Conservation (phyloP, 2,888 invertebrate species). For the Zygaena filipendulae region DNA sequence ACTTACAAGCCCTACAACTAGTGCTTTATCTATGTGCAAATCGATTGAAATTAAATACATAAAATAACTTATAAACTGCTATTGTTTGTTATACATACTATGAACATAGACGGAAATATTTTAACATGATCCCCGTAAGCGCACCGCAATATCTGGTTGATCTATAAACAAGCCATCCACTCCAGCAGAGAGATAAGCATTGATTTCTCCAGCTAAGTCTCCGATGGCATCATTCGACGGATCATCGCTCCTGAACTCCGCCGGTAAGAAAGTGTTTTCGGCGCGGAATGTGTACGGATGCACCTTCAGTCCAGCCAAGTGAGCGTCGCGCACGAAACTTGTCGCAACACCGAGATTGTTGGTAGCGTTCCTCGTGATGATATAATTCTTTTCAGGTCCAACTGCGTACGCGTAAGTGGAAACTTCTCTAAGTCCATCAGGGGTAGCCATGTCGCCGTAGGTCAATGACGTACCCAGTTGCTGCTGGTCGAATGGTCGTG, state of each 20-base stretch:
- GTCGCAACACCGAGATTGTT: conserved; percentile 34
- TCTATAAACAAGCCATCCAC: conserved; percentile 53
- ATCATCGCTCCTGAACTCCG: conserved; percentile 34
- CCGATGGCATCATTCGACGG: conserved; percentile 31
- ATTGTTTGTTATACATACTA: too few relatives aligned
- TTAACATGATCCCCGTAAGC: conserved; percentile 31
- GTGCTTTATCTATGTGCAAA: too few relatives aligned
- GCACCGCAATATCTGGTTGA: conserved; percentile 43
- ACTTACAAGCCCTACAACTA: too few relatives aligned
- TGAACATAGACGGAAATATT: too few relatives aligned
- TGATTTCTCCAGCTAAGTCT: conserved; percentile 36
- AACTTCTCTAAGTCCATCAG: conserved; percentile 41
- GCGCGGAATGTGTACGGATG: conserved; percentile 55
- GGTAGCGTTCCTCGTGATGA: conserved; percentile 39
- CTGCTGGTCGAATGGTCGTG: conserved; percentile 40
- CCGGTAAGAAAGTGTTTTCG: conserved; percentile 43
- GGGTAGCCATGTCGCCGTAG: conserved; percentile 46
- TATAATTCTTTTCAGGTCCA: conserved; percentile 47
- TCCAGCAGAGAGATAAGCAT: conserved; percentile 38
- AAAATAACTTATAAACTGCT: too few relatives aligned
- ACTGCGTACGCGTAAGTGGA: conserved; percentile 49
- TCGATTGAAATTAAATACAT: too few relatives aligned
- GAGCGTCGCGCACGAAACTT: conserved; percentile 41
- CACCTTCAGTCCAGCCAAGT: conserved; percentile 45
- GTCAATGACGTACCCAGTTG: conserved; percentile 34